These are phyloP conservation scores for Neogobius melanostomus DNA, from an alignment of 2,113 vertebrate genomes.

Conservation along the genomic window DNA sequence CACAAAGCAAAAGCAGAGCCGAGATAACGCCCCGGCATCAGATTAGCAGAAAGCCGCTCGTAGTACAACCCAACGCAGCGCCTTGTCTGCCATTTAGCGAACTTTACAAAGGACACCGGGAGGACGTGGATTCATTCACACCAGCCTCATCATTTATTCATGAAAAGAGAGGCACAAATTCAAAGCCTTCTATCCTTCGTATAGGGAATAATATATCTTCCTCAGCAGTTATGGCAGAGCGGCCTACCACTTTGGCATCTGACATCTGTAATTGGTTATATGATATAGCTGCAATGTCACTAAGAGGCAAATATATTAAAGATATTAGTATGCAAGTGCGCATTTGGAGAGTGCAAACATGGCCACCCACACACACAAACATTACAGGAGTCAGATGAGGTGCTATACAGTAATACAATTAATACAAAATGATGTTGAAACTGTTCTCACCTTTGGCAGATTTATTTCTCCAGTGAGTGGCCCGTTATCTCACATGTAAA, in stretches of 20 bases:
- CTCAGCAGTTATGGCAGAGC: conserved; percentile 32
- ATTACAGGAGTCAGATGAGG: not conserved
- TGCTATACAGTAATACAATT: not conserved
- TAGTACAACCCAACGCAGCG: conserved; percentile 16
- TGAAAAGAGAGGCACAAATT: conserved; percentile 56
- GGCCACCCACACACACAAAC: not conserved
- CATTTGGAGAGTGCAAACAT: conserved; percentile 10
- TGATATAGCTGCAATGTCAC: not conserved
- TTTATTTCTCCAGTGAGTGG: not conserved
- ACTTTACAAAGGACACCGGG: conserved; percentile 64
- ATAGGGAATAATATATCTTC: conserved; percentile 44
- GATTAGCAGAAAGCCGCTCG: conserved; percentile 50
- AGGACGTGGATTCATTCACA: conserved; percentile 63
- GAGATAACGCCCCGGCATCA: conserved; percentile 37
- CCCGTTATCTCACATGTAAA: not conserved
- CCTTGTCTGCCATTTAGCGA: conserved; percentile 62
- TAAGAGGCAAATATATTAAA: not conserved
- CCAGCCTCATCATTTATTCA: conserved; percentile 68
- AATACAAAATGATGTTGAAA: not conserved
- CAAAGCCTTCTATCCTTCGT: conserved; percentile 51
- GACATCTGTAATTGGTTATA: conserved; percentile 14
- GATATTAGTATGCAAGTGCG: not conserved
- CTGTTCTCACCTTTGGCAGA: not conserved
- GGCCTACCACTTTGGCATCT: conserved; percentile 28
- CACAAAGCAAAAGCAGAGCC: conserved; percentile 16